Evolutionary conservation across 1,140 invertebrate species (phyloP).

Genomic region (Hydropsyche tenuis): DNA sequence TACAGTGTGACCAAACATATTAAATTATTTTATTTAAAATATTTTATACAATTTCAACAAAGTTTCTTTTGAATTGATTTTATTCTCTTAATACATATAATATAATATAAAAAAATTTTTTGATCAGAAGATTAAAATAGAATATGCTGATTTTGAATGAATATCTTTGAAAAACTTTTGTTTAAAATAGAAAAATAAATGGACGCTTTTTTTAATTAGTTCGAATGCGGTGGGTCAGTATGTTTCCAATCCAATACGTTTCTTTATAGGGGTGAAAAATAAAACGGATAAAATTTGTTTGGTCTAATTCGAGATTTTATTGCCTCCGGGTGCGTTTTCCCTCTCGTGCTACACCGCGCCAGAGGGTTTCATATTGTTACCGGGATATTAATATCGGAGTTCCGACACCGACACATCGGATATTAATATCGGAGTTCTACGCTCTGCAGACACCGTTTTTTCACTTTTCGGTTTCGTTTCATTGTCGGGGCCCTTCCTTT

Average conservation of each 20-base stretch:
- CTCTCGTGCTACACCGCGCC: not conserved
- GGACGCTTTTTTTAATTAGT: not conserved
- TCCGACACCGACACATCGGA: conserved; percentile 31
- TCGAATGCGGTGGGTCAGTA: not conserved
- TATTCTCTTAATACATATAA: too few species aligned
- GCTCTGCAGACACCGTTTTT: conserved; percentile 19
- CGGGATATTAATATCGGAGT: conserved; percentile 35
- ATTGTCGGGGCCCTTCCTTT: not conserved
- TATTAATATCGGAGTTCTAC: too few species aligned
- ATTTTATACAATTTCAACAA: not conserved
- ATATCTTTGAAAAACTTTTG: too few species aligned
- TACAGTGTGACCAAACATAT: conserved; percentile 10
- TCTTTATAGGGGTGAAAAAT: conserved; percentile 36
- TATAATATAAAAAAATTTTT: too few species aligned
- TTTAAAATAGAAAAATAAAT: not conserved
- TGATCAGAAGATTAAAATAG: too few species aligned
- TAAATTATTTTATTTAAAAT: not conserved
- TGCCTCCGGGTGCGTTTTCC: conserved; percentile 28
- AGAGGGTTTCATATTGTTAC: conserved; percentile 35
- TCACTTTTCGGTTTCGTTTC: conserved; percentile 22
- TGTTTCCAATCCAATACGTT: conserved; percentile 26
- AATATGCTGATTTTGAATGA: too few species aligned
- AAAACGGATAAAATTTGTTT: conserved; percentile 42
- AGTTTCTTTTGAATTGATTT: not conserved
- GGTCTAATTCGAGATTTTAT: conserved; percentile 42